A percentile compares a stretch with the other conserved stretches of the same genome.
Conservation (phyloP, 2,888 invertebrate genomes). For the Furcula furcula region DNA sequence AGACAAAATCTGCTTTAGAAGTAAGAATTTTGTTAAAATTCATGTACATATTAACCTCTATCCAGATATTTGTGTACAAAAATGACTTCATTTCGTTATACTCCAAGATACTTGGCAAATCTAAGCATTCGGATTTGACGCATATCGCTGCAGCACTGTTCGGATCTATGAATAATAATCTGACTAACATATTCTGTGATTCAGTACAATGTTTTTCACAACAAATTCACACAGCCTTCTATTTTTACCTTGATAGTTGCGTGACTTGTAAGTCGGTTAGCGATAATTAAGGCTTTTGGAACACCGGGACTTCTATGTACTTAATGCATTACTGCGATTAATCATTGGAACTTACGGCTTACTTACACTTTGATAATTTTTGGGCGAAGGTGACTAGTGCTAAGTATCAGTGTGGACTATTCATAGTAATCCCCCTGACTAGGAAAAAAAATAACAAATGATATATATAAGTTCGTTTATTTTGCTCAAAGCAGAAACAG, state of each 20-base stretch:
- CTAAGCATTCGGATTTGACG: neutral
- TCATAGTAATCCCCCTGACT: too few species aligned
- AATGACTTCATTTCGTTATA: neutral
- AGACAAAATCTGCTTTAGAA: too few species aligned
- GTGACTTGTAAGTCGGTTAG: conserved; percentile 47
- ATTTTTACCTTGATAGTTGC: conserved; percentile 55
- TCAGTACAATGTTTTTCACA: conserved; percentile 23
- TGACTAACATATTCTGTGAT: neutral
- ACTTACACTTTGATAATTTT: too few species aligned
- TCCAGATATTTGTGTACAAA: neutral
- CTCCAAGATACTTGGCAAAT: neutral
- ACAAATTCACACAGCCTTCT: conserved; percentile 55
- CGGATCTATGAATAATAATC: neutral
- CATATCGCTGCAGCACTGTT: neutral
- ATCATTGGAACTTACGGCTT: conserved; percentile 6
- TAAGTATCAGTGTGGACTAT: too few species aligned
- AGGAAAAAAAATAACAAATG: too few species aligned
- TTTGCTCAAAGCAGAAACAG: too few species aligned
- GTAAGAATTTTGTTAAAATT: too few species aligned
- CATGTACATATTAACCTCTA: too few species aligned
- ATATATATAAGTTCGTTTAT: too few species aligned
- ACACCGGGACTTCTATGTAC: conserved; percentile 37
- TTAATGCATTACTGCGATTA: conserved; percentile 19
- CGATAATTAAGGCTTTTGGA: conserved; percentile 54
- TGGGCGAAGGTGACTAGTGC: too few species aligned